Conservation (phyloP, 2,113 vertebrate species). For the Microtus montanus region DNA sequence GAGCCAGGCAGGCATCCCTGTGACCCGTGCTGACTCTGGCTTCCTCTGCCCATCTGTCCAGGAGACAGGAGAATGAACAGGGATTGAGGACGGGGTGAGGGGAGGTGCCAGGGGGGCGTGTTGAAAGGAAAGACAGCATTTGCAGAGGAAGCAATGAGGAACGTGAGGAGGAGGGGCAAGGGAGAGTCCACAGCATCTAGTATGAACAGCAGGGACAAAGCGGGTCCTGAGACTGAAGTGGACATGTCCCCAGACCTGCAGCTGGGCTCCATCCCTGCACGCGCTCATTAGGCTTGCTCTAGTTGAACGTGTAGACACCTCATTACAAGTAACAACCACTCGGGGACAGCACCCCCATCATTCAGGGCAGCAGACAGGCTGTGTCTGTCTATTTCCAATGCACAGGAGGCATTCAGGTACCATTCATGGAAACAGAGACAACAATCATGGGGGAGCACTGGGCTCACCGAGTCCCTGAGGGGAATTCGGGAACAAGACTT, state of each 20-base stretch:
- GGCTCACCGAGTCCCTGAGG: neutral
- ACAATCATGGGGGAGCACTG: neutral
- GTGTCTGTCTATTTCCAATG: neutral
- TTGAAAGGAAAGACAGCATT: neutral
- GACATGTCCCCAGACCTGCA: neutral
- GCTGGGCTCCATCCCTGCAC: neutral
- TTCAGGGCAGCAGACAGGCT: neutral
- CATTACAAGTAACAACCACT: rapidly evolving
- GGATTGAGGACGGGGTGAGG: neutral
- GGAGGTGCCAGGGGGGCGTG: rapidly evolving
- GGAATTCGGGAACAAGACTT: neutral
- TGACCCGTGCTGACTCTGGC: too few species aligned
- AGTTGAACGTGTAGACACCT: neutral
- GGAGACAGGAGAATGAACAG: too few species aligned
- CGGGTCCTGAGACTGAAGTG: neutral
- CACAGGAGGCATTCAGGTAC: neutral
- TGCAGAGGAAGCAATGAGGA: neutral
- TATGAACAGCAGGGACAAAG: neutral
- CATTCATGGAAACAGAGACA: neutral
- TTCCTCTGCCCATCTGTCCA: neutral
- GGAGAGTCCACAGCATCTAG: neutral
- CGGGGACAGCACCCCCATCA: too few species aligned
- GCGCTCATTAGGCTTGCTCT: neutral
- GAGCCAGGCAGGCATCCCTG: neutral
- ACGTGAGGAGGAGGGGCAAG: rapidly evolving